Evolutionary conservation across 2,113 vertebrate species (phyloP).

Genomic region (Poecile atricapillus): DNA sequence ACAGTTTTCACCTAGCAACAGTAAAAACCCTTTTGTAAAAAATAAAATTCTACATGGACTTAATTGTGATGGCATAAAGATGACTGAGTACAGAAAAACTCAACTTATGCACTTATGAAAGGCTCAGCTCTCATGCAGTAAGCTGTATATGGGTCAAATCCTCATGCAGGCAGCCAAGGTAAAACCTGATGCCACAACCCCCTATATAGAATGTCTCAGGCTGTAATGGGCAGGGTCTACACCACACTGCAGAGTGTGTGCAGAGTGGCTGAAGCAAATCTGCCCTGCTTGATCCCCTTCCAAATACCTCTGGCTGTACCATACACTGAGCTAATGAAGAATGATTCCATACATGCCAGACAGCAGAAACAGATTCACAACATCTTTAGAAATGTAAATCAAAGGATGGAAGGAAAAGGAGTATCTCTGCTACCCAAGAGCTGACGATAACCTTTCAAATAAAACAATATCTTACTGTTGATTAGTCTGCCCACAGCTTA

Average conservation of each 20-base stretch:
- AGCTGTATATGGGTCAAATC: neutral
- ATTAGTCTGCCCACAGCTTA: neutral
- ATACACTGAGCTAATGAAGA: neutral
- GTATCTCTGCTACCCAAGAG: neutral
- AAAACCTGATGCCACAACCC: neutral
- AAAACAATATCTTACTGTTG: neutral
- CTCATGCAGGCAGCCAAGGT: neutral
- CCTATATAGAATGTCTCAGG: neutral
- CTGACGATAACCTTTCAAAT: neutral
- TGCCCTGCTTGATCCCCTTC: neutral
- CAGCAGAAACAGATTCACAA: neutral
- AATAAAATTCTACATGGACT: neutral
- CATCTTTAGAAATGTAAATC: neutral
- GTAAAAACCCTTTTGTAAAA: neutral
- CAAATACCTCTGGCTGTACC: neutral
- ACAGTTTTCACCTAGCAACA: neutral
- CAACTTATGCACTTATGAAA: neutral
- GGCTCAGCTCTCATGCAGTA: neutral
- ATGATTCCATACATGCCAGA: rapidly evolving
- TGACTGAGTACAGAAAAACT: neutral
- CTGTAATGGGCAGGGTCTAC: neutral
- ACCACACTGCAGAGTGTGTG: neutral
- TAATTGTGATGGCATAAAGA: neutral
- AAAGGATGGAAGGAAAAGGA: neutral
- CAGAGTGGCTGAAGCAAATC: neutral